Evolutionary conservation across 1,140 invertebrate genomes (phyloP).

Genomic region (Sarcophaga peregrina): DNA sequence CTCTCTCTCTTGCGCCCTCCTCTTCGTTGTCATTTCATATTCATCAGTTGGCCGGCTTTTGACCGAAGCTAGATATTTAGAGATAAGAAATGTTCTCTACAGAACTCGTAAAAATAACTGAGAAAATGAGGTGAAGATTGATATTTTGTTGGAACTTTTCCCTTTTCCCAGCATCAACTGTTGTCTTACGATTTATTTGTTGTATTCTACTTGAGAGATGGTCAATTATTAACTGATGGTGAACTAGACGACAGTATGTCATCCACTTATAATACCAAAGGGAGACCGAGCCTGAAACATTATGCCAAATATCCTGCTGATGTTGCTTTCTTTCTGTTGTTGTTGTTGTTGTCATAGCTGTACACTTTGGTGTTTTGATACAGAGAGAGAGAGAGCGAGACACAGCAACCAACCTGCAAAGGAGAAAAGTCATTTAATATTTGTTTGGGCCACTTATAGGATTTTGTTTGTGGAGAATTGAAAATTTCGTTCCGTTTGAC

Average conservation of each 20-base stretch:
- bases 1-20: too few relatives aligned
- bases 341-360: neutral
- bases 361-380: neutral
- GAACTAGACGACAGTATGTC: conserved; percentile 13
- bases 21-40: too few relatives aligned
- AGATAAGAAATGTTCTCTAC: neutral
- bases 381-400: too few relatives aligned
- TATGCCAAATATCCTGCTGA: conserved; percentile 36
- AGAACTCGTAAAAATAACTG: neutral
- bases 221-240: conserved; percentile 33
- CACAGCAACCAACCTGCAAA: conserved; percentile 22
- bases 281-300: conserved; percentile 28
- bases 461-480: neutral
- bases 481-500: conserved; percentile 32
- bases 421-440: conserved; percentile 36
- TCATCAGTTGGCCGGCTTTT: too few relatives aligned
- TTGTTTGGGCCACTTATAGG: conserved; percentile 33
- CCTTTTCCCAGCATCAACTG: conserved; percentile 27
- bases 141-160: neutral
- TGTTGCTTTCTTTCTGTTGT: neutral
- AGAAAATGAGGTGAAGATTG: too few relatives aligned
- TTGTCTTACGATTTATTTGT: neutral
- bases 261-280: conserved; percentile 35
- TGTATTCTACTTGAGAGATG: neutral
- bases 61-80: too few relatives aligned